These are phyloP conservation scores for Pedicia rivosa DNA, from an alignment of 2,888 invertebrate species.

Conservation along the genomic window DNA sequence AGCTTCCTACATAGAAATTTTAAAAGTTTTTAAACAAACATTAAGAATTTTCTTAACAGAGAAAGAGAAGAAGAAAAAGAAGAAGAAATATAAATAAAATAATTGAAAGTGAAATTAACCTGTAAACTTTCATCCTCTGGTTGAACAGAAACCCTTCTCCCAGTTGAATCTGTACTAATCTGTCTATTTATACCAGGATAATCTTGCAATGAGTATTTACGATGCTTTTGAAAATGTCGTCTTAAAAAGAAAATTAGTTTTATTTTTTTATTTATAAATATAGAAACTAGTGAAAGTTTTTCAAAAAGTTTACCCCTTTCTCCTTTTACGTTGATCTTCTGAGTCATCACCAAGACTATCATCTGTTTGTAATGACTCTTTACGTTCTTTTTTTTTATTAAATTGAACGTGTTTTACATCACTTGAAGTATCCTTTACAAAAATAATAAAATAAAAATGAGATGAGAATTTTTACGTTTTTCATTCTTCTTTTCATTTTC, in stretches of 20 bases:
- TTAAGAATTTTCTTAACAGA: background rate
- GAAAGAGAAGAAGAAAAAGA: slow-evolving; percentile 4
- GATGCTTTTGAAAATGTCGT: slow-evolving; percentile 46
- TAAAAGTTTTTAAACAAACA: no score
- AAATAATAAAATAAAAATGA: no score
- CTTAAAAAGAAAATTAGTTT: slow-evolving; percentile 24
- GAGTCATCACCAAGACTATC: slow-evolving; percentile 20
- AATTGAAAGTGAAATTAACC: slow-evolving; percentile 21
- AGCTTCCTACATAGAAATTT: slow-evolving; percentile 30
- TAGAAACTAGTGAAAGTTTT: background rate
- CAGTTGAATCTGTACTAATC: slow-evolving; percentile 15
- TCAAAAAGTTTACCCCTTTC: slow-evolving; percentile 29
- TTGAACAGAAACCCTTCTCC: slow-evolving; percentile 46
- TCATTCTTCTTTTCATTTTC: no score
- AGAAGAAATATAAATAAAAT: no score
- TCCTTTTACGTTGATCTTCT: slow-evolving; percentile 30
- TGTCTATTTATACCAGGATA: slow-evolving; percentile 34
- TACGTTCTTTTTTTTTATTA: slow-evolving; percentile 23
- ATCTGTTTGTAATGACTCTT: slow-evolving; percentile 26
- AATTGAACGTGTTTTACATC: slow-evolving; percentile 37
- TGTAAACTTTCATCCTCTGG: slow-evolving; percentile 63
- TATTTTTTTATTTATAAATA: slow-evolving; percentile 1
- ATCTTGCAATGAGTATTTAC: slow-evolving; percentile 67
- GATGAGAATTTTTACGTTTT: no score
- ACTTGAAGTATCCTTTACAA: slow-evolving; percentile 24